Percentiles rank a stretch among this genome's conserved stretches.
Evolutionary conservation across 2,797 vertebrate species (phyloP).

Genomic region (Eulemur albifrons): DNA sequence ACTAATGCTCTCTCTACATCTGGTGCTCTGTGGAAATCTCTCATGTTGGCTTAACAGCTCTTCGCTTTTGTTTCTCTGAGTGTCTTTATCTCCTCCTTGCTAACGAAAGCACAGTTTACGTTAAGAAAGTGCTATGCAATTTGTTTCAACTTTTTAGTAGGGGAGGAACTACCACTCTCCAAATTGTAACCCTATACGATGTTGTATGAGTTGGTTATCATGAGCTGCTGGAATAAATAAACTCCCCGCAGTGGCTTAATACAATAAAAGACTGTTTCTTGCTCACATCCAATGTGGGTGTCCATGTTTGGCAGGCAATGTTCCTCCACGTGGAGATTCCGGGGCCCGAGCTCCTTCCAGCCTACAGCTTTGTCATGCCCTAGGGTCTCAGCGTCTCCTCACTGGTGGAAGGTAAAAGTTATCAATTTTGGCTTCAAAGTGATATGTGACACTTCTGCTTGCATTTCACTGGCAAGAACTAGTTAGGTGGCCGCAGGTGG

Average conservation of each 20-base stretch:
- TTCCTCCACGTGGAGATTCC: neutral
- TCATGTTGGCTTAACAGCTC: neutral
- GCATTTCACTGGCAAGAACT: neutral
- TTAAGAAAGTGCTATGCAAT: neutral
- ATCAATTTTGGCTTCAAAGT: neutral
- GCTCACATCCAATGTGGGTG: rapidly evolving
- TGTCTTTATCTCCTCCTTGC: neutral
- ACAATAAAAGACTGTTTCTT: rapidly evolving
- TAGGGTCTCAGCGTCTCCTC: neutral
- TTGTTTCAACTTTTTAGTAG: neutral
- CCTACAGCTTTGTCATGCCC: rapidly evolving
- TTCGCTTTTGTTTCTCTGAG: neutral
- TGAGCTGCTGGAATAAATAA: rapidly evolving
- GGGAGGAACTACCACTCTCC: neutral
- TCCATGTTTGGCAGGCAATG: rapidly evolving
- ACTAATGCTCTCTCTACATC: neutral
- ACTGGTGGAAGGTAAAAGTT: neutral
- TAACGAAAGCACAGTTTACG: neutral
- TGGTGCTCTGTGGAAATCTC: neutral
- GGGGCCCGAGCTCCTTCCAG: neutral
- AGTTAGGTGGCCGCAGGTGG: rapidly evolving
- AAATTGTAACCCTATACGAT: rapidly evolving
- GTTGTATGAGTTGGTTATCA: rapidly evolving
- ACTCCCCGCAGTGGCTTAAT: rapidly evolving
- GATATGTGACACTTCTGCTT: no score